Evolutionary conservation across 1,140 invertebrate species (phyloP), one percentile per base, ranked within the genome.

Genomic region (Drosophila prosaltans): DNA sequence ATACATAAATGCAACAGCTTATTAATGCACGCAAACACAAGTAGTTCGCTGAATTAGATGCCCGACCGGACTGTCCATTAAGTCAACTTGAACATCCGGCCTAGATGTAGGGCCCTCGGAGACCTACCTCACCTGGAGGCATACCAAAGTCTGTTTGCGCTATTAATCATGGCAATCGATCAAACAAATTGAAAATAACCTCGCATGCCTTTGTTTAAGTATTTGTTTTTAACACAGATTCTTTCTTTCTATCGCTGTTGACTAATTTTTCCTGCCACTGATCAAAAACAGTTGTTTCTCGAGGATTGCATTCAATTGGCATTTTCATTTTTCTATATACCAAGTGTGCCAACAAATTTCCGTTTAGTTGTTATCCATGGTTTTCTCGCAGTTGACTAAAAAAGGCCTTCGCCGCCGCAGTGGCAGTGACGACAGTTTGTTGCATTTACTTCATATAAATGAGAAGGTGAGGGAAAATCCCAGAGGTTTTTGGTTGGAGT

Each of bases 31-130:
- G 39, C 36, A 71, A 68, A 54, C 72, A 48, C 60, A 79, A 66
- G 74, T 81, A 63, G 21, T 21, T 71, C 79, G 32, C 6, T 81
- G 68, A 85, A 82, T 81, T 86, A 81, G 65, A 57, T 66, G 60
- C 55, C 64, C 57, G 62, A 61, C 62, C 51, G 59, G 59, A 70
- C 30, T 70, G 16, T 43, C 40, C 74, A 77, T 77, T 70, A 77
- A 39, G 66, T 71, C 36, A 65, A 78, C 32, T 63, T 59, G 55
- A 69, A 65, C 78, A 67, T 85, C 81, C 81, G 78, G 72, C 59
- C 58, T n/a, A 67, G 71, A 36, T 59, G 26, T 39, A 67, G 40
- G 21, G 24, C 57, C 43, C 45, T 39, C 43, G 32, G 51, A 68
- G 63, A 39, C 45, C 72, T 58, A 74, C 45, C 45, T 51, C 45